Evolutionary conservation across 1,140 invertebrate genomes (phyloP).

Genomic region (Acarapis woodi): DNA sequence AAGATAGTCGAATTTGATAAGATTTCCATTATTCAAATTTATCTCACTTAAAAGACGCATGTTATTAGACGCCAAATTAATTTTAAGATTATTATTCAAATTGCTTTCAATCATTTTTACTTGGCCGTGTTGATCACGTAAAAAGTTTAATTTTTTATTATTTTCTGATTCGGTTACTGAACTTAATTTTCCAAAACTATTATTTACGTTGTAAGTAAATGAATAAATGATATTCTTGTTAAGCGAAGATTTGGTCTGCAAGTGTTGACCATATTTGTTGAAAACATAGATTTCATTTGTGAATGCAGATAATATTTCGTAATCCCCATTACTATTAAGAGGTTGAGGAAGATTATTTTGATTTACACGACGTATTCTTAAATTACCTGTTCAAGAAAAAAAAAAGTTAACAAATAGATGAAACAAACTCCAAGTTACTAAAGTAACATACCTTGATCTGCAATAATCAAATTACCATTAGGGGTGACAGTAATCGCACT

Average conservation of each 20-base stretch:
- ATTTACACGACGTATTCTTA: not conserved
- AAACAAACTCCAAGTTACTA: not conserved
- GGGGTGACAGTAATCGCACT: constrained; percentile 72
- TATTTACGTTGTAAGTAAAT: constrained; percentile 86
- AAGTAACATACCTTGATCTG: constrained; percentile 57
- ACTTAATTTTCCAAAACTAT: constrained; percentile 69
- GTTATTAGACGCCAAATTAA: constrained; percentile 40
- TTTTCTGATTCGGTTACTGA: constrained; percentile 70
- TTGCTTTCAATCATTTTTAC: constrained; percentile 71
- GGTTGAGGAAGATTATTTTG: constrained; percentile 56
- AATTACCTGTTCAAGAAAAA: too few relatives aligned
- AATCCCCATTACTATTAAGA: constrained; percentile 53
- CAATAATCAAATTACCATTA: constrained; percentile 68
- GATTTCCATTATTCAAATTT: constrained; percentile 12
- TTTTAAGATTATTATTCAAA: constrained; percentile 68
- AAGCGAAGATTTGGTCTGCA: constrained; percentile 63
- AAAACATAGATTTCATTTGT: constrained; percentile 81
- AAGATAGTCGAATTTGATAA: constrained; percentile 36
- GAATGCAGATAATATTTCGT: constrained; percentile 58
- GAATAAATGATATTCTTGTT: constrained; percentile 71
- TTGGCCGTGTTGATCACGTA: constrained; percentile 42
- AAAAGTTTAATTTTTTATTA: constrained; percentile 68
- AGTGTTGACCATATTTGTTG: constrained; percentile 60
- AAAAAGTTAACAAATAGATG: too few relatives aligned
- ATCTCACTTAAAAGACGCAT: constrained; percentile 13